phyloP scores from a whole-genome alignment of 2,113 vertebrate species.

The Lynx canadensis region DNA sequence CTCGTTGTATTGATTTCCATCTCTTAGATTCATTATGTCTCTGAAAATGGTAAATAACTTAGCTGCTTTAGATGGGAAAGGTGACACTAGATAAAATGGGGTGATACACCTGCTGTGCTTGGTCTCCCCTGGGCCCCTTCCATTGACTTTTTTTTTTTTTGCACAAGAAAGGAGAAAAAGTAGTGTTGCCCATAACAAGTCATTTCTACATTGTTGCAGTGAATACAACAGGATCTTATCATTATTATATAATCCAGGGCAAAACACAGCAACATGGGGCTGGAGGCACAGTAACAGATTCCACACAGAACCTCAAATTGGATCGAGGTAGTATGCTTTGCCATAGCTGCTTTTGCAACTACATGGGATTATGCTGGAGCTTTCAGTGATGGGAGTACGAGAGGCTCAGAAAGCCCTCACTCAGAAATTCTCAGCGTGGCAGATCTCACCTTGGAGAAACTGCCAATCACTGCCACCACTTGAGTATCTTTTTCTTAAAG shows the following conservation, averaged over 20 bases:
- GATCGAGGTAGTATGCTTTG: background rate
- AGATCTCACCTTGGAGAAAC: background rate
- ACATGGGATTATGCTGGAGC: background rate
- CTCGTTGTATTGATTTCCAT: background rate
- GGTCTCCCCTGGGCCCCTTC: rapidly evolving
- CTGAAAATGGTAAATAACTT: constrained; percentile 2
- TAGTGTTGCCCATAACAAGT: background rate
- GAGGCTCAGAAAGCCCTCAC: background rate
- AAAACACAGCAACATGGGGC: background rate
- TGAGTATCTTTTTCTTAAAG: background rate
- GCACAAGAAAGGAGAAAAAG: background rate
- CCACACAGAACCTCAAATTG: background rate
- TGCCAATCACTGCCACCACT: background rate
- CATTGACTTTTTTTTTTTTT: background rate
- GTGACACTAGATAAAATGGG: background rate
- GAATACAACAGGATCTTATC: background rate
- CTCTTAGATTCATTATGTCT: background rate
- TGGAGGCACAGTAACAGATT: background rate
- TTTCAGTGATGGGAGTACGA: background rate
- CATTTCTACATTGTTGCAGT: background rate
- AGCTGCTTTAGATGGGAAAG: background rate
- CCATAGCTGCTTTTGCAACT: background rate
- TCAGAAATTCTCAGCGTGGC: background rate
- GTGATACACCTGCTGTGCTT: background rate
- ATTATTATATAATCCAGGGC: background rate